Conservation (phyloP, 2,797 vertebrate species). For the Notolepis coatsorum region DNA sequence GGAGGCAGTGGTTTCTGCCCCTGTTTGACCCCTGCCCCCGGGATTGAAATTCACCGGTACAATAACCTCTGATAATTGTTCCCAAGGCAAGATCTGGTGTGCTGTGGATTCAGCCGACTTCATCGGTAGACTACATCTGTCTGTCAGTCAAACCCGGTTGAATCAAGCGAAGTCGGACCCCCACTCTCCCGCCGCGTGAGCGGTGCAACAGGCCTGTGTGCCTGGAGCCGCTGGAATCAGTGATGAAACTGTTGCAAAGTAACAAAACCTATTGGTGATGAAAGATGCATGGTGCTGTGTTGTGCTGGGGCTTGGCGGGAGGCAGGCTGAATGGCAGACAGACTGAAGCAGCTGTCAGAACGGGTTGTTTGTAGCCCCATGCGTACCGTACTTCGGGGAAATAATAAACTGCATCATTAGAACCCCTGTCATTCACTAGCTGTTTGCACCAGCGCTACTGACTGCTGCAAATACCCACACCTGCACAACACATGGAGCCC, state of each 20-base stretch:
- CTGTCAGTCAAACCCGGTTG: conserved; percentile 19
- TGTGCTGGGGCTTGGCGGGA: conserved; percentile 66
- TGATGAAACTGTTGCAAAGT: conserved; percentile 73
- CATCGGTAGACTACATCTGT: too few species aligned
- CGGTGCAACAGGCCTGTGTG: conserved; percentile 25
- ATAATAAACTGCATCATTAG: conserved; percentile 83
- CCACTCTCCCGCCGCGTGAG: conserved; percentile 21
- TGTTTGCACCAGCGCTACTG: conserved; percentile 57
- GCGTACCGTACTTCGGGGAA: conserved; percentile 70
- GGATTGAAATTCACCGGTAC: conserved; percentile 55
- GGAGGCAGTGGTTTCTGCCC: too few species aligned
- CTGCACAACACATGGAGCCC: conserved; percentile 38
- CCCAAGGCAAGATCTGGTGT: too few species aligned
- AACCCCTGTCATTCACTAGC: conserved; percentile 76
- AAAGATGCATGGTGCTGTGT: conserved; percentile 73
- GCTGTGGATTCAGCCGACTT: too few species aligned
- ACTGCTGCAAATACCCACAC: conserved; percentile 59
- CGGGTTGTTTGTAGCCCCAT: conserved; percentile 77
- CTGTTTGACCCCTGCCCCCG: conserved; percentile 25
- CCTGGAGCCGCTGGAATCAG: conserved; percentile 36
- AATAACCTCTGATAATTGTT: conserved; percentile 26
- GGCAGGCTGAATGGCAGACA: conserved; percentile 75
- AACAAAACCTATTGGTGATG: conserved; percentile 74
- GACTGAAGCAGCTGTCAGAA: conserved; percentile 79
- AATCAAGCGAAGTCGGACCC: conserved; percentile 22